Conservation (phyloP, 2,113 vertebrate species). For the Vulpes vulpes region DNA sequence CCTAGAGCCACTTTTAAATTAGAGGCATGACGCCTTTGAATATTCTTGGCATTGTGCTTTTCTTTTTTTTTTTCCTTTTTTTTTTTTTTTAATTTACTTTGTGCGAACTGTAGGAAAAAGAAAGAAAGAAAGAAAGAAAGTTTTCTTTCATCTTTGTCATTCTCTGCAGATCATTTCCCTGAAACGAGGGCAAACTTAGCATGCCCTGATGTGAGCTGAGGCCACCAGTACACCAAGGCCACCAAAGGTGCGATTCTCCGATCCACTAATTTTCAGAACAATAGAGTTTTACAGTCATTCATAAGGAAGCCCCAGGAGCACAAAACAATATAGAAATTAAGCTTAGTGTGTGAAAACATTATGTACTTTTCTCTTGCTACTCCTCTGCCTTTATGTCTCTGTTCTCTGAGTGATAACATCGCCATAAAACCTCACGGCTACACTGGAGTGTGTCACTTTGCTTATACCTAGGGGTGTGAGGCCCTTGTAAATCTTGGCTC, state of each 20-base stretch:
- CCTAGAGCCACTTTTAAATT: constrained; percentile 76
- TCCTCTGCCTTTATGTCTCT: constrained; percentile 28
- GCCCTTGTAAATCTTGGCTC: constrained; percentile 64
- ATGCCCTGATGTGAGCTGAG: constrained; percentile 41
- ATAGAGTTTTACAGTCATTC: constrained; percentile 63
- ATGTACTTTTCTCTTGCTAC: constrained; percentile 41
- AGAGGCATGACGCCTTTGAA: constrained; percentile 71
- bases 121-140: neutral
- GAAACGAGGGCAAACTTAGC: constrained; percentile 61
- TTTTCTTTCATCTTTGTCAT: constrained; percentile 63
- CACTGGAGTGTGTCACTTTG: constrained; percentile 63
- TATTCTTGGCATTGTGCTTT: constrained; percentile 35
- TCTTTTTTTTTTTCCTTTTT: constrained; percentile 44
- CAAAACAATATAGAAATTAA: constrained; percentile 70
- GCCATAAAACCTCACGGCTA: constrained; percentile 16
- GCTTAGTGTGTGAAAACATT: constrained; percentile 59
- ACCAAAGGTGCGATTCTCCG: constrained; percentile 24
- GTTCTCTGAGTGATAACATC: constrained; percentile 48
- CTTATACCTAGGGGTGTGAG: constrained; percentile 65
- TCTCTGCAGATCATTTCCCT: constrained; percentile 54
- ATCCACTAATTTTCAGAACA: constrained; percentile 54
- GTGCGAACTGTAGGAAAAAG: neutral
- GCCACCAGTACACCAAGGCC: constrained; percentile 22
- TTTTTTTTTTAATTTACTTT: neutral
- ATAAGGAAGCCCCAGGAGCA: constrained; percentile 62